Percentiles rank a stretch among this genome's conserved stretches.
These are phyloP conservation scores for Heliconius sara DNA, from an alignment of 2,888 invertebrate species.

Conservation along the genomic window DNA sequence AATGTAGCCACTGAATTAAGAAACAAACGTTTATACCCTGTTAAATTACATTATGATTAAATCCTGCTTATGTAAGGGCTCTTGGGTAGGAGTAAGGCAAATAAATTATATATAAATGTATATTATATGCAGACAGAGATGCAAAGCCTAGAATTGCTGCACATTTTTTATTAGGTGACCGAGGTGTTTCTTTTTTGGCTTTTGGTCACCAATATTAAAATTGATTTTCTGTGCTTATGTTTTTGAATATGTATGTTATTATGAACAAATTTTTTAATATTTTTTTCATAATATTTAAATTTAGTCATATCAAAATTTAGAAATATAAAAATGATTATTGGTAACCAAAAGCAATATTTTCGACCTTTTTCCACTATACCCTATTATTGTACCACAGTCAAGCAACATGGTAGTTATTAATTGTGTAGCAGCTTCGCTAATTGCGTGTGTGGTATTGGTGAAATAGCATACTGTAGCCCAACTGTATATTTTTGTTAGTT, in stretches of 20 bases:
- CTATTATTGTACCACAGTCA: conserved; percentile 38
- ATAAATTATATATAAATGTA: conserved; percentile 55
- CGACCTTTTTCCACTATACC: conserved; percentile 30
- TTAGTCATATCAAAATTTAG: background rate
- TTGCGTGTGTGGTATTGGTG: conserved; percentile 80
- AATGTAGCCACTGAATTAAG: conserved; percentile 97
- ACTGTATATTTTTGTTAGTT: conserved; percentile 76
- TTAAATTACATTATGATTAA: conserved; percentile 49
- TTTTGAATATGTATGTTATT: background rate
- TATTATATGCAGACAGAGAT: conserved; percentile 68
- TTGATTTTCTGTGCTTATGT: background rate
- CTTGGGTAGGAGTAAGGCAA: conserved; percentile 57
- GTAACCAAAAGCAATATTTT: conserved; percentile 47
- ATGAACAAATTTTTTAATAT: background rate
- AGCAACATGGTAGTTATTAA: conserved; percentile 48
- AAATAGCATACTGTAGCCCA: conserved; percentile 80
- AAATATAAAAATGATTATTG: conserved; percentile 35
- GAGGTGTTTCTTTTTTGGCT: conserved; percentile 31
- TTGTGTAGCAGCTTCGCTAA: conserved; percentile 76
- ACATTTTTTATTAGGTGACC: conserved; percentile 40
- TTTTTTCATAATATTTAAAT: background rate
- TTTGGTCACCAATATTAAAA: conserved; percentile 60
- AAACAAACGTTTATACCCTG: conserved; percentile 74
- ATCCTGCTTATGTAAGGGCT: conserved; percentile 42
- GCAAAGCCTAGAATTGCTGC: conserved; percentile 65